Evolutionary conservation across 2,113 vertebrate species (phyloP).

Genomic region (Passer montanus): DNA sequence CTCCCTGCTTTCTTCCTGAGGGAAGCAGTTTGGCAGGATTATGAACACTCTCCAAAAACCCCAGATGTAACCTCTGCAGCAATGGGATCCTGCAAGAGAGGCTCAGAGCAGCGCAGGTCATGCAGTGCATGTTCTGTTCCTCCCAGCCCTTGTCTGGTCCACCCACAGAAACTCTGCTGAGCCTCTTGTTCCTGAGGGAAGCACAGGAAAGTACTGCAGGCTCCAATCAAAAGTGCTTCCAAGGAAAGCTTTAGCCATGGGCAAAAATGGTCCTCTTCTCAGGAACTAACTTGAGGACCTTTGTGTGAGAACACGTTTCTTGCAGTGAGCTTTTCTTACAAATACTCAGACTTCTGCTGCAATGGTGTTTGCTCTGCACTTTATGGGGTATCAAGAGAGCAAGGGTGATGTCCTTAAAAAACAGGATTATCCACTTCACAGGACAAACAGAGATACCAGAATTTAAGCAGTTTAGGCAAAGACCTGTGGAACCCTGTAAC

Average conservation of each 20-base stretch:
- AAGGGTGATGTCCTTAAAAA: conserved; percentile 19
- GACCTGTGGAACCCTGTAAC: background rate
- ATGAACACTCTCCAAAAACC: background rate
- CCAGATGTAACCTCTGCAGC: background rate
- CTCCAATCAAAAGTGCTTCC: background rate
- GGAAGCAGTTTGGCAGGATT: background rate
- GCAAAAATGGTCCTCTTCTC: background rate
- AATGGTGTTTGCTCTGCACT: background rate
- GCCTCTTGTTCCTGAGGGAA: background rate
- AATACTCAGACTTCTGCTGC: background rate
- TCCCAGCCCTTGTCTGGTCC: background rate
- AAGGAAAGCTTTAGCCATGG: background rate
- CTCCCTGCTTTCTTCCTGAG: background rate
- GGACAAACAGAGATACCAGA: background rate
- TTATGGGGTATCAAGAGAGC: background rate
- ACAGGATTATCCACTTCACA: background rate
- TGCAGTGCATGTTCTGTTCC: background rate
- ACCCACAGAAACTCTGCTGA: background rate
- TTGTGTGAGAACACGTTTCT: rapidly evolving
- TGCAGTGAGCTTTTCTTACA: background rate
- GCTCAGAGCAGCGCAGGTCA: rapidly evolving
- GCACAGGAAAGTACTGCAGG: background rate
- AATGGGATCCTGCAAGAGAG: background rate
- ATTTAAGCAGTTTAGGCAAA: background rate
- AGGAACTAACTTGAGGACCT: background rate